Percentiles rank a stretch among this genome's conserved stretches.
Conservation (phyloP, 2,113 vertebrate genomes). For the Colius striatus region DNA sequence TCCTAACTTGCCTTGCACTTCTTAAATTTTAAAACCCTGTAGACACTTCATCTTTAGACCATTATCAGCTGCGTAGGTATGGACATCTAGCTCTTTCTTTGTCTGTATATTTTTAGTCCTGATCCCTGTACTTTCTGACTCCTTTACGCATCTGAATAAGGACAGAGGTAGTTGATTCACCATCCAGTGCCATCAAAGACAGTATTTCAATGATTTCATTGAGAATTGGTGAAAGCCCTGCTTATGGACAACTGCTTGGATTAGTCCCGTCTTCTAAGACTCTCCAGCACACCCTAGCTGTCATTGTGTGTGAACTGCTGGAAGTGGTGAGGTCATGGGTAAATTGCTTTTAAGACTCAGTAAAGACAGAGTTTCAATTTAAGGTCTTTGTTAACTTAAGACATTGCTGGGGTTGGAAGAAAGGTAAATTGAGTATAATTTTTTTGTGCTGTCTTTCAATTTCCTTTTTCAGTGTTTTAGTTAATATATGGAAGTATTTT, state of each 20-base stretch:
- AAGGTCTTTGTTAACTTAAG: not conserved
- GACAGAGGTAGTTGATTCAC: not conserved
- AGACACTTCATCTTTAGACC: not conserved
- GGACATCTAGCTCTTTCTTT: rapidly evolving
- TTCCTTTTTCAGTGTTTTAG: not conserved
- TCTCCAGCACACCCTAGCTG: not conserved
- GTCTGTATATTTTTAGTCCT: not conserved
- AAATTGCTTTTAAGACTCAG: not conserved
- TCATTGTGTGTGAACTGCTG: not conserved
- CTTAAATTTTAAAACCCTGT: not conserved
- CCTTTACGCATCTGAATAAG: not conserved
- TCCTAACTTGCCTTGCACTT: not conserved
- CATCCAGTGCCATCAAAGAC: not conserved
- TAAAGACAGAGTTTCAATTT: not conserved
- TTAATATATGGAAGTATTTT: not conserved
- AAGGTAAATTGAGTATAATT: rapidly evolving
- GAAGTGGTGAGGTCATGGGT: rapidly evolving
- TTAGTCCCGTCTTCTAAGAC: not conserved
- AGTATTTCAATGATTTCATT: not conserved
- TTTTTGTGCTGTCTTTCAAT: not conserved
- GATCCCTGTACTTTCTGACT: rapidly evolving
- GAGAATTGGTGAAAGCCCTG: rapidly evolving
- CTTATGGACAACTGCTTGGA: not conserved
- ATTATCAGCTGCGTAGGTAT: not conserved
- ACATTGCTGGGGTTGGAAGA: rapidly evolving